Percentiles rank a stretch among this genome's conserved stretches.
These are phyloP conservation scores for Thripadectes ignobilis DNA, from an alignment of 2,797 vertebrate species.

Conservation along the genomic window DNA sequence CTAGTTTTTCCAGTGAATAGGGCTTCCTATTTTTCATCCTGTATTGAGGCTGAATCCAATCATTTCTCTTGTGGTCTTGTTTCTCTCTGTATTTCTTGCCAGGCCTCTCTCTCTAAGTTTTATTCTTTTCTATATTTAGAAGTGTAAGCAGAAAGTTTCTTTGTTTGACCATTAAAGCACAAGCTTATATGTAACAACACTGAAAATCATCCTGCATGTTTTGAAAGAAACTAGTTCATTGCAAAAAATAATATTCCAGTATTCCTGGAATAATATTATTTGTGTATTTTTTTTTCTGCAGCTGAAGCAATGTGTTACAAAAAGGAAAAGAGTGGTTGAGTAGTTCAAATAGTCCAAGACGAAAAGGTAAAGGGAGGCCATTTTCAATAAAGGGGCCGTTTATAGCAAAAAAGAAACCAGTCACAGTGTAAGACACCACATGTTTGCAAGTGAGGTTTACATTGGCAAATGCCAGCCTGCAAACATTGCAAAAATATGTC, in stretches of 20 bases:
- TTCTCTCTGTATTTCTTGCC: conserved; percentile 25
- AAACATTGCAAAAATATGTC: conserved; percentile 15
- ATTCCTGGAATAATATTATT: conserved; percentile 7
- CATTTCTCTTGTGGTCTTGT: background rate
- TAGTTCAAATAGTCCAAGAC: background rate
- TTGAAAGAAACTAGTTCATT: background rate
- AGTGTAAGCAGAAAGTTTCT: background rate
- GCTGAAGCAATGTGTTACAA: background rate
- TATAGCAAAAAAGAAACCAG: conserved; percentile 6
- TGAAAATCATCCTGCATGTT: background rate
- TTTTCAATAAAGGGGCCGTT: conserved; percentile 19
- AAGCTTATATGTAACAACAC: background rate
- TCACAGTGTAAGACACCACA: background rate
- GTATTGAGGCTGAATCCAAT: background rate
- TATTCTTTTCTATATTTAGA: background rate
- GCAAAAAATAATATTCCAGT: background rate
- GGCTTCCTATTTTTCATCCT: background rate
- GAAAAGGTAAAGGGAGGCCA: background rate
- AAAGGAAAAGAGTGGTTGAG: background rate
- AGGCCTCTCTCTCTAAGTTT: background rate
- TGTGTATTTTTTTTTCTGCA: background rate
- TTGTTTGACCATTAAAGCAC: background rate
- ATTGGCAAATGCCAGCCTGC: background rate
- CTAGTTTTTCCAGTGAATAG: background rate
- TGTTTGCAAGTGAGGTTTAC: conserved; percentile 21